Conservation (phyloP, 2,113 vertebrate genomes). For the Myrmecobius fasciatus region DNA sequence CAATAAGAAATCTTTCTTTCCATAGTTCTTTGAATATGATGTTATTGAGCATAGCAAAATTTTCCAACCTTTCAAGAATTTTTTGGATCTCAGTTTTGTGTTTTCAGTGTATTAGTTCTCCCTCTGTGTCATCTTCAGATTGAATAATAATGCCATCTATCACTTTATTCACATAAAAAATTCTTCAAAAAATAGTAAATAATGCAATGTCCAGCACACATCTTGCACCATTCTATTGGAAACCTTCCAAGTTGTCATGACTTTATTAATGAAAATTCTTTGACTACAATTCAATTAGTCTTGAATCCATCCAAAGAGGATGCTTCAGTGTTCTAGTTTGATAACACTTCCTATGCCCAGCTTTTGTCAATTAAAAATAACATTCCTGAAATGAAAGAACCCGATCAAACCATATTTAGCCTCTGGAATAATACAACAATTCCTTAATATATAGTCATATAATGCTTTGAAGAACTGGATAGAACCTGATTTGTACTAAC, state of each 20-base stretch:
- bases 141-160: background rate
- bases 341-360: background rate
- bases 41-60: background rate
- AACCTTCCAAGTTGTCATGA: background rate
- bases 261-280: background rate
- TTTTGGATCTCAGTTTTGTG: background rate
- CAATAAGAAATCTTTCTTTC: background rate
- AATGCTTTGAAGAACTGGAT: conserved; percentile 8
- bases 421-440: conserved; percentile 11
- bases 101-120: background rate
- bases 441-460: conserved; percentile 16
- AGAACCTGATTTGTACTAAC: background rate
- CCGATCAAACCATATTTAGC: background rate
- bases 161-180: background rate
- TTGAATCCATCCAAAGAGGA: background rate
- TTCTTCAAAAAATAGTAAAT: background rate
- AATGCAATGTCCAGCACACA: background rate
- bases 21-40: background rate
- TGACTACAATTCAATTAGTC: background rate
- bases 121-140: background rate
- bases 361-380: background rate
- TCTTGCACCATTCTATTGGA: background rate
- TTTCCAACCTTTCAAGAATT: background rate
- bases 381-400: background rate
- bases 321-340: background rate